Evolutionary conservation across 2,888 invertebrate genomes (phyloP), one percentile per base, ranked within the genome.

Genomic region (Crematogaster levior): DNA sequence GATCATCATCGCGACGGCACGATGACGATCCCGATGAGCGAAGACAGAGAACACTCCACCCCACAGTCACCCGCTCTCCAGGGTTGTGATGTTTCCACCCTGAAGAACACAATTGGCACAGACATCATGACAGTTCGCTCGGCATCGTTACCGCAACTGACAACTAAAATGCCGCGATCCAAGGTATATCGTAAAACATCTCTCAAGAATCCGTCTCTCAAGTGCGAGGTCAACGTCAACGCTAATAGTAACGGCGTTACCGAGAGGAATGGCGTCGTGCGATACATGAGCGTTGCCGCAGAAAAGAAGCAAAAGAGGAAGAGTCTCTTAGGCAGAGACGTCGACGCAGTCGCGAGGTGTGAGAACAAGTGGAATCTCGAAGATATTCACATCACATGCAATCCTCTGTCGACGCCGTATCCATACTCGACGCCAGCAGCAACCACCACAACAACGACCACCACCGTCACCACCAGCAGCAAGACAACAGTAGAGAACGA

Each of bases 111-210:
- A 12, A 46, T 7, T 6, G 40, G 6, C 21, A 12, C 6, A 27
- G 73, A 74, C 12, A 12, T 1, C 18, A 89, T n/a, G n/a, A n/a
- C 92, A 5, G 83, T 90, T 58, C 88, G 93, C 40, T 94, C 93
- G 7, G 87, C 87, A n/a, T 94, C 94, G 7, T 92, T 93, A 37
- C 92, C 93, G 1, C 94, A 93, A 56, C 83, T 94, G 40, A 90
- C 88, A 63, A 85, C 83, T 5, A 91, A 91, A 68, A 84, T 90
- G 0, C 27, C 89, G 9, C 91, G 94, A 15, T 93, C 93, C 1
- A 94, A 94, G 77, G 93, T 94, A 18, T 94, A 94, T 74, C 90
- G 94, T 7, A 93, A 93, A 70, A 86, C 94, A 15, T 94, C 94
- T 6, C 84, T 93, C 9, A 94, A 93, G 66, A 66, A 0, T 0